Evolutionary conservation across 2,113 vertebrate species (phyloP).

Genomic region (Perccottus glenii): DNA sequence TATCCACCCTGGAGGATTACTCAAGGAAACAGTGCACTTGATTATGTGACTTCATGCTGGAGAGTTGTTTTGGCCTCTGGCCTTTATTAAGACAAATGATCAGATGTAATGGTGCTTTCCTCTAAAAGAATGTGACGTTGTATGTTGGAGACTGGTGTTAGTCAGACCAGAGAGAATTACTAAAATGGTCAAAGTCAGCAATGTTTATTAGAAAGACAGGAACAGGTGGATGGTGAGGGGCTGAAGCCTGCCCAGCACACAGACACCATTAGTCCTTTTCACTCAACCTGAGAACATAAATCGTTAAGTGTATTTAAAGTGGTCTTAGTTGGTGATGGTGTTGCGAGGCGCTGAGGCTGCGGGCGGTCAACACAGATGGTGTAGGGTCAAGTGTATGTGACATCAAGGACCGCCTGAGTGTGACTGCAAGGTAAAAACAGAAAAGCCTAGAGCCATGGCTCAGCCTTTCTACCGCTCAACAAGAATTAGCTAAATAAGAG

Average conservation of each 20-base stretch:
- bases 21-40: neutral
- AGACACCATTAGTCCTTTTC: neutral
- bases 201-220: constrained; percentile 29
- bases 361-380: constrained; percentile 51
- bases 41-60: neutral
- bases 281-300: neutral
- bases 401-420: constrained; percentile 58
- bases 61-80: no score
- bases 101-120: neutral
- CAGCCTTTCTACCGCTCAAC: no score
- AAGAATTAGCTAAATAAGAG: no score
- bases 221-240: constrained; percentile 21
- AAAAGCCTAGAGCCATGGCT: constrained; percentile 1
- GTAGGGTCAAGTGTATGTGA: constrained; percentile 56
- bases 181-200: constrained; percentile 36
- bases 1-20: constrained; percentile 34
- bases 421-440: constrained; percentile 47
- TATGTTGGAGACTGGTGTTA: constrained; percentile 39
- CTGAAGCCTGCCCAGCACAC: neutral
- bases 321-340: no score
- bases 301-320: no score
- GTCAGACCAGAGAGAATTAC: constrained; percentile 56
- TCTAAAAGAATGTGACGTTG: constrained; percentile 12
- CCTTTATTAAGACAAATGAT: no score
- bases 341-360: neutral